Percentiles rank a stretch among this genome's conserved stretches.
Conservation (phyloP, 2,113 vertebrate species). For the Protobothrops flavoviridis region DNA sequence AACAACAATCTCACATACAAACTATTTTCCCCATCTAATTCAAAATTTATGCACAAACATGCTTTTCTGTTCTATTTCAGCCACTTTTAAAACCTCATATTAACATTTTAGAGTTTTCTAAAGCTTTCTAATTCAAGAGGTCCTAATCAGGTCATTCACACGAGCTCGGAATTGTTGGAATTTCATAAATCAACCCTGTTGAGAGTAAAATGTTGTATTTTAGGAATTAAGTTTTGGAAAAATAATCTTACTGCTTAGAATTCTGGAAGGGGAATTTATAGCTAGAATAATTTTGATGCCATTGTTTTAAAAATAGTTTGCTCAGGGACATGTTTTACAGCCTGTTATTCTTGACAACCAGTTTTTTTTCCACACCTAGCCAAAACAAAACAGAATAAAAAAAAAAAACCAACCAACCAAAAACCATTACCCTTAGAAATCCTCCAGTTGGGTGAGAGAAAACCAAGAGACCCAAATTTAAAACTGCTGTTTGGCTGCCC, state of each 20-base stretch:
- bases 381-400: not conserved
- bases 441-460: not conserved
- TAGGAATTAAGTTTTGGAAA: not conserved
- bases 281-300: not conserved
- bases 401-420: no score
- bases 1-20: not conserved
- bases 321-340: not conserved
- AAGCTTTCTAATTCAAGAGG: not conserved
- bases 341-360: not conserved
- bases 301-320: not conserved
- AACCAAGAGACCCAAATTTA: not conserved
- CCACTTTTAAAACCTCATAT: not conserved
- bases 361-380: not conserved
- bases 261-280: not conserved
- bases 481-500: not conserved
- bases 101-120: not conserved
- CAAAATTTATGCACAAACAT: not conserved
- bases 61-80: not conserved
- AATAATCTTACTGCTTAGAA: not conserved
- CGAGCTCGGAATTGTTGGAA: not conserved
- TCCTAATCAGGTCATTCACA: not conserved
- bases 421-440: not conserved
- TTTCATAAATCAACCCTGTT: not conserved
- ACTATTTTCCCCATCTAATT: not conserved
- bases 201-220: not conserved